Percentiles rank a stretch among this genome's conserved stretches.
phyloP scores from a whole-genome alignment of 2,797 vertebrate genomes.

The Xiphorhynchus erythropygius region DNA sequence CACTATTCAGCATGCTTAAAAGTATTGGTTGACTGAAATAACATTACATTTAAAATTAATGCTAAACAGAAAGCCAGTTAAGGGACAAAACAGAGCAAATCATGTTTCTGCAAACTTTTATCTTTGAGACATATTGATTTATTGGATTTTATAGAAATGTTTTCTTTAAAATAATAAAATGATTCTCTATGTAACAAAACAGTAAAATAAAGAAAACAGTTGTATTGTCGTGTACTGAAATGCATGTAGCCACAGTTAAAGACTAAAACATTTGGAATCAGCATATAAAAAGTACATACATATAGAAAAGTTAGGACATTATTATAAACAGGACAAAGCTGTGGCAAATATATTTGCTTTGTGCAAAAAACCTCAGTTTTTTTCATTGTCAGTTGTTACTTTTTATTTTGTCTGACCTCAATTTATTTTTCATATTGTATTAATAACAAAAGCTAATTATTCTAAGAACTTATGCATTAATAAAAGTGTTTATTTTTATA shows the following conservation, averaged over 20 bases:
- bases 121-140: slow-evolving; percentile 21
- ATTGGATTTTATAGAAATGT: neutral
- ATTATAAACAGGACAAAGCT: neutral
- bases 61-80: slow-evolving; percentile 57
- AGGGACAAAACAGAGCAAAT: slow-evolving; percentile 16
- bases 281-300: neutral
- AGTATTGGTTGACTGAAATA: slow-evolving; percentile 78
- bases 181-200: neutral
- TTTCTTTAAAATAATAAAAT: slow-evolving; percentile 26
- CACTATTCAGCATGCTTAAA: slow-evolving; percentile 65
- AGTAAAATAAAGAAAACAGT: neutral
- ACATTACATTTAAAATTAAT: slow-evolving; percentile 70
- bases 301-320: neutral
- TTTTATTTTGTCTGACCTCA: neutral
- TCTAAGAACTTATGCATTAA: neutral
- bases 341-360: neutral
- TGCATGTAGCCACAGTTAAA: neutral
- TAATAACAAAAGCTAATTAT: slow-evolving; percentile 16
- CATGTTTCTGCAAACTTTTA: slow-evolving; percentile 25
- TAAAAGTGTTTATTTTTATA: neutral
- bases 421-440: neutral
- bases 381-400: neutral
- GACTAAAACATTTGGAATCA: neutral
- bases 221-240: neutral
- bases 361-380: neutral